phyloP scores from a whole-genome alignment of 2,113 vertebrate genomes.

The Pterocles orientalis region DNA sequence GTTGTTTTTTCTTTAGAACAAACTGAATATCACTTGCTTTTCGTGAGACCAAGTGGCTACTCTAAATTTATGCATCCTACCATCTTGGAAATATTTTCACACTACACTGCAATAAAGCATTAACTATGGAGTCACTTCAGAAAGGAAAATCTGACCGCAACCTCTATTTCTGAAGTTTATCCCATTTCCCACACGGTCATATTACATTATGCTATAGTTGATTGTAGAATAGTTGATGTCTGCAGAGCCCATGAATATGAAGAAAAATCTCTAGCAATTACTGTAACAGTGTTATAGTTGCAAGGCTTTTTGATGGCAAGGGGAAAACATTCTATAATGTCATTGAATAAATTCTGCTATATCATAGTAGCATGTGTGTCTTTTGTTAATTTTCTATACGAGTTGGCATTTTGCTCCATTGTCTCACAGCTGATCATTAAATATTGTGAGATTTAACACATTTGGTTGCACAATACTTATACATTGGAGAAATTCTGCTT shows the following conservation, averaged over 20 bases:
- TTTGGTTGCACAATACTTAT: background rate
- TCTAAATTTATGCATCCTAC: background rate
- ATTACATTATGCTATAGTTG: background rate
- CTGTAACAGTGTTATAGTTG: background rate
- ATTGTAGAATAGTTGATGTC: background rate
- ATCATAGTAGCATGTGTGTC: background rate
- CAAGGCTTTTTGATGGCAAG: background rate
- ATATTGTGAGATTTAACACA: background rate
- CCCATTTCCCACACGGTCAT: background rate
- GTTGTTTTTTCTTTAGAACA: background rate
- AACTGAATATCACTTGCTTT: background rate
- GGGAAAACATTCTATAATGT: background rate
- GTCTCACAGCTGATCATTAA: background rate
- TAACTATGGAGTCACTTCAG: background rate
- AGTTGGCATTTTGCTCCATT: background rate
- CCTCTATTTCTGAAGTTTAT: background rate
- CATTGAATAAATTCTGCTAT: background rate
- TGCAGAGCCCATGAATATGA: background rate
- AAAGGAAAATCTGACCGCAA: background rate
- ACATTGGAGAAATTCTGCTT: background rate
- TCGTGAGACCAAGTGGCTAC: background rate
- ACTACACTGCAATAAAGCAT: background rate
- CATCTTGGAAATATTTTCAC: background rate
- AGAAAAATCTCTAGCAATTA: background rate
- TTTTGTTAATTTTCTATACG: background rate